These are phyloP conservation scores for Torymus aiolomorphi DNA, from an alignment of 2,888 invertebrate species.

Conservation along the genomic window DNA sequence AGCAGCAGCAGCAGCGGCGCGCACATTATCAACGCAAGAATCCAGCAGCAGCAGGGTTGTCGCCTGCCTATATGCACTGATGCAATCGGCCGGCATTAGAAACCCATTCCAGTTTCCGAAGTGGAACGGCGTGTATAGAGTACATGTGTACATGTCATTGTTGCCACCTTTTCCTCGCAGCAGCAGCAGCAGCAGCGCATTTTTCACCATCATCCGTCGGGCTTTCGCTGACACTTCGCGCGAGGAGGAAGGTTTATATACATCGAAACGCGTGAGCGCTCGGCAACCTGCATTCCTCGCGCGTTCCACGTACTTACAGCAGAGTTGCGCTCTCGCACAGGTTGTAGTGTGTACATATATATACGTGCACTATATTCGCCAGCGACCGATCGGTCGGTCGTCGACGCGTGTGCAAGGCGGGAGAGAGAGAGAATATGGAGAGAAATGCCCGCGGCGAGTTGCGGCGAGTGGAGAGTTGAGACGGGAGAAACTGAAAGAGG, in stretches of 20 bases:
- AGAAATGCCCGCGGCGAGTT: slow-evolving; percentile 27
- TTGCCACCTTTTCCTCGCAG: background rate
- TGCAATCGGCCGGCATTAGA: slow-evolving; percentile 15
- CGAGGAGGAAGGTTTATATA: slow-evolving; percentile 4
- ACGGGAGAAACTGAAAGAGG: slow-evolving; percentile 24
- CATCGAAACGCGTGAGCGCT: background rate
- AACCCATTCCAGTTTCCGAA: slow-evolving; percentile 35
- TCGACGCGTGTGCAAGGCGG: background rate
- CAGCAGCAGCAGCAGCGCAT: background rate
- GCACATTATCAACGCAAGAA: no score
- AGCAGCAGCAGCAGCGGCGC: no score
- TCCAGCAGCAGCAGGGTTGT: no score
- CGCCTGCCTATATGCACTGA: no score
- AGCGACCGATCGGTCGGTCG: slow-evolving; percentile 7
- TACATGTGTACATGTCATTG: slow-evolving; percentile 26
- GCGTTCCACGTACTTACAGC: slow-evolving; percentile 22
- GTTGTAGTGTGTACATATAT: slow-evolving; percentile 5
- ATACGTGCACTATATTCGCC: no score
- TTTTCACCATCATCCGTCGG: slow-evolving; percentile 7
- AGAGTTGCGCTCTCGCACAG: slow-evolving; percentile 4
- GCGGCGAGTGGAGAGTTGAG: background rate
- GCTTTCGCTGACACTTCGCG: slow-evolving; percentile 26
- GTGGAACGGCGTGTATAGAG: slow-evolving; percentile 41
- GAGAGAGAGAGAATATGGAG: slow-evolving; percentile 25
- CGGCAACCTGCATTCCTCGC: slow-evolving; percentile 26